A percentile compares a stretch with the other conserved stretches of the same genome.
Conservation (phyloP, 2,797 vertebrate species). For the Tolypeutes matacus region DNA sequence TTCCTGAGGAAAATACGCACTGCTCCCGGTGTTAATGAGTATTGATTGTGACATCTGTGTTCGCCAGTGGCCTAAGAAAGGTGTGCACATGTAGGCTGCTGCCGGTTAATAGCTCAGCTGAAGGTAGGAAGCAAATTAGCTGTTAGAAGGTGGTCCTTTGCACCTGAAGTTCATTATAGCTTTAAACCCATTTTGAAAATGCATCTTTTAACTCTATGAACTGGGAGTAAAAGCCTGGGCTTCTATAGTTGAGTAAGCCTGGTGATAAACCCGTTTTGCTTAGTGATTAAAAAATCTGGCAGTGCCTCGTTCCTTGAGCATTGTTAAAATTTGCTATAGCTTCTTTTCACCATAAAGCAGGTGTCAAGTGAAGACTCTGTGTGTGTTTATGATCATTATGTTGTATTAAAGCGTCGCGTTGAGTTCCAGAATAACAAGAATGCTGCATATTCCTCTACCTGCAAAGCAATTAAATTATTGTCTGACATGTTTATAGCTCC, state of each 20-base stretch:
- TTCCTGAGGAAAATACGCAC: background rate
- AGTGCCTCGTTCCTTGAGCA: slow-evolving; percentile 79
- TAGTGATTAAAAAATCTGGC: slow-evolving; percentile 72
- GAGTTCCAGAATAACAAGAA: slow-evolving; percentile 82
- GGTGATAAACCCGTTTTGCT: slow-evolving; percentile 72
- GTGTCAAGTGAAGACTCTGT: slow-evolving; percentile 83
- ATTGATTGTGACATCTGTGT: slow-evolving; percentile 54
- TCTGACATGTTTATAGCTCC: slow-evolving; percentile 84
- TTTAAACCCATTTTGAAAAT: slow-evolving; percentile 68
- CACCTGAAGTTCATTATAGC: slow-evolving; percentile 68
- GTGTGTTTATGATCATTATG: slow-evolving; percentile 86
- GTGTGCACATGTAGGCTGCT: background rate
- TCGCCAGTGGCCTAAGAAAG: slow-evolving; percentile 32
- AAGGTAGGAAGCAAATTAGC: slow-evolving; percentile 52
- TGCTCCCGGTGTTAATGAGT: background rate
- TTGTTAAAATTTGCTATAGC: slow-evolving; percentile 66
- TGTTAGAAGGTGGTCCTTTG: slow-evolving; percentile 52
- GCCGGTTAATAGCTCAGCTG: slow-evolving; percentile 5
- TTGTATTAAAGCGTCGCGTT: slow-evolving; percentile 85
- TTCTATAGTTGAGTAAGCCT: background rate
- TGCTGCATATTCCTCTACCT: slow-evolving; percentile 83
- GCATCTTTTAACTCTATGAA: slow-evolving; percentile 55
- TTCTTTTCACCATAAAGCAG: slow-evolving; percentile 84
- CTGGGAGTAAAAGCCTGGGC: slow-evolving; percentile 44
- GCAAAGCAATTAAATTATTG: slow-evolving; percentile 86